These are phyloP conservation scores for Glaucopsyche alexis DNA, from an alignment of 2,888 invertebrate genomes.

Conservation along the genomic window DNA sequence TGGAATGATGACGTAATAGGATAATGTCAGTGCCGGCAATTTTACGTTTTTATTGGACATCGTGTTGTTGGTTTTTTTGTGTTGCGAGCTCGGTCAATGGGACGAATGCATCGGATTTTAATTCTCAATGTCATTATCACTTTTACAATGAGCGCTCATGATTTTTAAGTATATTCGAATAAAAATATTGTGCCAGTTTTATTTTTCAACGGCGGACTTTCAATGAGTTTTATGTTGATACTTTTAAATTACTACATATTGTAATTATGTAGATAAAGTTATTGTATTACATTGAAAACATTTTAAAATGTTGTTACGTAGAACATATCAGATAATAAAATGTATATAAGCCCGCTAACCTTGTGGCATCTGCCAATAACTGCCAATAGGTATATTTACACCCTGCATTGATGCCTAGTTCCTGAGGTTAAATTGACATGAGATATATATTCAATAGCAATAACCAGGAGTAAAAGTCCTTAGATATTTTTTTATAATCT, in stretches of 20 bases:
- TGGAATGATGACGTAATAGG: conserved; percentile 79
- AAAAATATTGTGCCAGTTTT: conserved; percentile 39
- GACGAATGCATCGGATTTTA: conserved; percentile 72
- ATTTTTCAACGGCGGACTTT: conserved; percentile 25
- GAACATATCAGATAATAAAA: too few relatives aligned
- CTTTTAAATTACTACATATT: neutral
- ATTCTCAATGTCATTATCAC: conserved; percentile 80
- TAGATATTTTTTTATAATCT: too few relatives aligned
- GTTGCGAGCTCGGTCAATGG: conserved; percentile 70
- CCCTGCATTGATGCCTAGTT: too few relatives aligned
- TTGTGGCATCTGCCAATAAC: too few relatives aligned
- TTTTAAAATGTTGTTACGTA: neutral
- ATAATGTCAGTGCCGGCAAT: conserved; percentile 76
- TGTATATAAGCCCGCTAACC: too few relatives aligned
- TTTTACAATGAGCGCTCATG: conserved; percentile 69
- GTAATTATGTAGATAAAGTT: neutral
- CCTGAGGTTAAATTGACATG: too few relatives aligned
- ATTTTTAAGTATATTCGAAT: conserved; percentile 47
- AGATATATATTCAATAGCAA: too few relatives aligned
- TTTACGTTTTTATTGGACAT: conserved; percentile 77
- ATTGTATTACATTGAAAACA: neutral
- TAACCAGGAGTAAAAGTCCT: too few relatives aligned
- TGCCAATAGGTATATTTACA: too few relatives aligned
- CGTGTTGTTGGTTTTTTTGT: conserved; percentile 67
- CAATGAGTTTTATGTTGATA: conserved; percentile 3